These are phyloP conservation scores for Pangasius mekongensis DNA, from an alignment of 2,797 vertebrate species.

Conservation along the genomic window DNA sequence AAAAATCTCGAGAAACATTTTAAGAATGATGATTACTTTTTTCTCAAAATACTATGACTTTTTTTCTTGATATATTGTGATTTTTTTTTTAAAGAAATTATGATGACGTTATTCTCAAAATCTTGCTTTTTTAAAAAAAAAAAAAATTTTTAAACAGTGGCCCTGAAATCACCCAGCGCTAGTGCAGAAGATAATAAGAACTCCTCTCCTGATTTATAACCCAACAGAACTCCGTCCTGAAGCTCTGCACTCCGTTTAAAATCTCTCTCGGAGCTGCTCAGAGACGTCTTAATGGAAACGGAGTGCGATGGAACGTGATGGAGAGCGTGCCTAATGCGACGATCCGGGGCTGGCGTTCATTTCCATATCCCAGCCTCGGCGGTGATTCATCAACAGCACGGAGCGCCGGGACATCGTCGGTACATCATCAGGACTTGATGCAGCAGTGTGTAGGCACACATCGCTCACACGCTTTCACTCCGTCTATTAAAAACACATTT, in stretches of 20 bases:
- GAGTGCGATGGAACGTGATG: background rate
- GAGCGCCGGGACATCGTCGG: background rate
- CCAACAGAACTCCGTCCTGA: background rate
- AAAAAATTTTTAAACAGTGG: background rate
- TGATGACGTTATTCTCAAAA: background rate
- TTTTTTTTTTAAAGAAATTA: background rate
- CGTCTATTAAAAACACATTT: slow-evolving; percentile 26
- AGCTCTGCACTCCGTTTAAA: background rate
- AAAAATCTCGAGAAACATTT: background rate
- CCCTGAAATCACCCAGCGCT: background rate
- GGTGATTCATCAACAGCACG: slow-evolving; percentile 31
- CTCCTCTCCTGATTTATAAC: background rate
- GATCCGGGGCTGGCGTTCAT: background rate
- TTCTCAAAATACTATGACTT: background rate
- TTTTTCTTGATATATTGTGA: background rate
- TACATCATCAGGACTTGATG: background rate
- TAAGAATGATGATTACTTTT: background rate
- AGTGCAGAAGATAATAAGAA: background rate
- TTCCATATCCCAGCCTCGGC: slow-evolving; percentile 33
- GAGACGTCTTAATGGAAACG: background rate
- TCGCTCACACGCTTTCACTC: background rate
- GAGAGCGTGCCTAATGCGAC: background rate
- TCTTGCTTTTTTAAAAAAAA: background rate
- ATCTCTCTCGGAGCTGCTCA: background rate
- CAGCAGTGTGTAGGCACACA: background rate